Base-by-base conservation (phyloP, 2,113 vertebrate species). In the Rhizomys pruinosus region DNA sequence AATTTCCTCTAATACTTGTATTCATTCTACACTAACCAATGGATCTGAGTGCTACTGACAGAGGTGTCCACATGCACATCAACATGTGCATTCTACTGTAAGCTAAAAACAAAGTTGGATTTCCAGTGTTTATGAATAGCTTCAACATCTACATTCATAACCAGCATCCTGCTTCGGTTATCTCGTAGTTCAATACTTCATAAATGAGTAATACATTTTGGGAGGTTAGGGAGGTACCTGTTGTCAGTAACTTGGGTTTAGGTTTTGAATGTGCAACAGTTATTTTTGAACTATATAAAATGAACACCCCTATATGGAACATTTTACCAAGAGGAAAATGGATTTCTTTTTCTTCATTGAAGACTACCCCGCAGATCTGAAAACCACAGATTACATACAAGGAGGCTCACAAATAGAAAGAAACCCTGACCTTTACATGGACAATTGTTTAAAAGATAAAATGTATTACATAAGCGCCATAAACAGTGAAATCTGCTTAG, bases 401-500 rank as follows among this genome's bases (percentile, higher is more conserved):
- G 12, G 74, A 94, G 89, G 95, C 85, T 96, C 52, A 87, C 76
- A 95, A 94, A 97, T 88, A 76, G 3, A 55, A 94, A 90, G 72
- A 71, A 97, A 97, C 94, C 95, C 88, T 97, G 93, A 96, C 91
- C 80, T 92, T 96, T 89, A 96, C 80, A 94, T 86, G 76, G 87
- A 95, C 89, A 94, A 94, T 57, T 94, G 92, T 92, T 95, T 98
- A 90, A 94, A 95, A 97, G 96, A 94, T 96, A 97, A 71, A 15
- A 96, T 77, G 87, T 94, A 69, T 97, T 89, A 95, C 76, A 89
- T 91, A 97, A 95, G 93, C 96, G 97, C 95, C 94, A 96, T 95
- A 84, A 97, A 97, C 95, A 97, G 78, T 84, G 85, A 93, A 95
- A 96, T 97, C 5, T 95, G 97, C 96, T 94, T 97, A 97, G 86